Base-by-base conservation (phyloP, 2,888 invertebrate species). In the Oxycera nigricornis region DNA sequence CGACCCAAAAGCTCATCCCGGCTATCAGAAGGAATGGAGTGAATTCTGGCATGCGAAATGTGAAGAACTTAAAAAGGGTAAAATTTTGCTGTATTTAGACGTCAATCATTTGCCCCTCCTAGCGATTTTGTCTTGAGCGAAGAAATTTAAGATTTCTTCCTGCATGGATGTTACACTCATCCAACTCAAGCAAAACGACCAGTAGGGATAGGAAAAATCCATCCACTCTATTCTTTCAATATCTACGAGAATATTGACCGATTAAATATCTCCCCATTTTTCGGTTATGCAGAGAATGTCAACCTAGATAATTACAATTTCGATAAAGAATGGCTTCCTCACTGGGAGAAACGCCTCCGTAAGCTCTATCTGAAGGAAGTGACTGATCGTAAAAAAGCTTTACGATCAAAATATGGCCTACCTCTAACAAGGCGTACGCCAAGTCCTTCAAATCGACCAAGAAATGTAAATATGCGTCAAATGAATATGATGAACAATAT, bases 251-350 rank as follows among this genome's bases (percentile, higher is more conserved):
- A n/a, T n/a, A n/a, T n/a, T n/a, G n/a, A n/a, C n/a, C n/a, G n/a
- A n/a, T n/a, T n/a, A n/a, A n/a, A n/a, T n/a, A n/a, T n/a, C n/a
- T n/a, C n/a, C n/a, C n/a, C n/a, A n/a, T 14, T 72, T 65, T 73
- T 50, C 22, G n/a, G 41, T 65, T 24, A 30, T 65, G 50, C 74
- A 76, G 76, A 61, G 26, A 76, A 76, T 41, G 59, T 73, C 57
- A 62, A 76, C 72, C 73, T 73, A 67, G 72, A 74, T 9, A 61
- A 26, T 52, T 68, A 73, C 70, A 73, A 76, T 68, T 73, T 74
- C 68, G 61, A 74, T 46, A 55, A 74, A 67, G 76, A 76, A 41
- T 76, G 74, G 74, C 62, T 52, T 73, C 74, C 76, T 30, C 65
- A 39, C 39, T 76, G 75, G 75, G 46, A 68, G 57, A 46, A 52